A percentile compares a stretch with the other conserved stretches of the same genome.
These are phyloP conservation scores for Phyto melanocephala DNA, from an alignment of 2,888 invertebrate genomes.

Conservation along the genomic window DNA sequence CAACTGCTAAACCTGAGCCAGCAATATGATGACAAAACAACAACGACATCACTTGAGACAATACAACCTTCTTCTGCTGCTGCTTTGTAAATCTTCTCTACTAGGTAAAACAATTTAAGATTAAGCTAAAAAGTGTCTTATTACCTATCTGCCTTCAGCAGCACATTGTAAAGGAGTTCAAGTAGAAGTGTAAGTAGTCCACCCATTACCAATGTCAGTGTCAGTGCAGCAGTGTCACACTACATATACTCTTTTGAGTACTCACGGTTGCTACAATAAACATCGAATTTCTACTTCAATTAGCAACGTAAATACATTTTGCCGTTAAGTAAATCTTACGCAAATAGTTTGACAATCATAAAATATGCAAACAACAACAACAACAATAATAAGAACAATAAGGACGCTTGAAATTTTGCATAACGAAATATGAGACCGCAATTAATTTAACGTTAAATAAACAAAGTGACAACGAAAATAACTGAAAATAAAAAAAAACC, in stretches of 20 bases:
- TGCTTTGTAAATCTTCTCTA: not conserved
- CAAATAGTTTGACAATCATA: slow-evolving; percentile 65
- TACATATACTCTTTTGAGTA: not conserved
- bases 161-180: slow-evolving; percentile 16
- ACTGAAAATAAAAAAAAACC: slow-evolving; percentile 6
- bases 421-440: slow-evolving; percentile 70
- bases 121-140: slow-evolving; percentile 50
- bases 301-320: slow-evolving; percentile 70
- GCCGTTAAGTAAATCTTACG: slow-evolving; percentile 68
- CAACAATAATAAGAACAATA: slow-evolving; percentile 35
- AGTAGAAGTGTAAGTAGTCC: not conserved
- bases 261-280: slow-evolving; percentile 42
- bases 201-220: slow-evolving; percentile 34
- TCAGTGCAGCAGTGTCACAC: not conserved
- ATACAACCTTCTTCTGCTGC: slow-evolving; percentile 5
- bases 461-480: slow-evolving; percentile 65
- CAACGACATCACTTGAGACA: slow-evolving; percentile 55
- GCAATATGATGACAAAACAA: slow-evolving; percentile 49
- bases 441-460: slow-evolving; percentile 71
- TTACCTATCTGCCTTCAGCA: slow-evolving; percentile 37
- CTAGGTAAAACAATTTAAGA: slow-evolving; percentile 36
- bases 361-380: slow-evolving; percentile 50
- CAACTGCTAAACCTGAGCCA: slow-evolving; percentile 24
- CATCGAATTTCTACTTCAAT: slow-evolving; percentile 68
- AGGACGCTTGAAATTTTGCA: slow-evolving; percentile 62